Base-by-base conservation (phyloP, 1,140 invertebrate genomes). In the Orchestia grillus region DNA sequence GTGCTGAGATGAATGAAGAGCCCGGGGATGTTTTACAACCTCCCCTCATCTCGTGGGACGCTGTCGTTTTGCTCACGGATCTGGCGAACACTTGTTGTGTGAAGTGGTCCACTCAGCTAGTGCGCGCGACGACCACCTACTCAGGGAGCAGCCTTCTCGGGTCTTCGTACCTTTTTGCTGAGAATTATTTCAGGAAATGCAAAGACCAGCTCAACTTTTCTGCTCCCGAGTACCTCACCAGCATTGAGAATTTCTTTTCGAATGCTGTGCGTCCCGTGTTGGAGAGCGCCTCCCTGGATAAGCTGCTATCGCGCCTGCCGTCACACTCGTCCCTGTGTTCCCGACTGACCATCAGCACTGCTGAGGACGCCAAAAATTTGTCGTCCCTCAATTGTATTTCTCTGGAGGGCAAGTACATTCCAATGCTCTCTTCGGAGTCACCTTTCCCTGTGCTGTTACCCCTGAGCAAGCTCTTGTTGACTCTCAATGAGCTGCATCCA, bases 81-180 rank as follows among this genome's bases (percentile, higher is more conserved):
- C 94, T 96, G 44, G 90, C 96, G 36, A 96, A 96, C 57, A 96
- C 96, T 47, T 97, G 96, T 44, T 77, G 96, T 53, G 42, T 88
- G n/a, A 97, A 97, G 95, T 97, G 96, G 96, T n/a, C 96, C 45
- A 95, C 87, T 45, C 96, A 97, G 47, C 91, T 97, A 19, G 40
- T 44, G 15, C 95, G 95, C 11, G 47, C n/a, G n/a, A 62, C 88
- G 43, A 43, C 96, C 16, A 95, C 96, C 6, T 96, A 96, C 87
- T 91, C 96, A 0, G 96, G 95, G 36, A 43, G 96, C 19, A 96
- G 95, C 44, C 96, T 97, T 36, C 44, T 97, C 23, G 96, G 96
- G 36, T 96, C 96, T 53, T 96, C 96, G 77, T 96, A 96, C 92
- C 44, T 92, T 57, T 97, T 97, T 95, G 87, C 96, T 23, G 94